Evolutionary conservation across 2,888 invertebrate species (phyloP), one percentile per base, ranked within the genome.

Genomic region (Zele albiditarsus): DNA sequence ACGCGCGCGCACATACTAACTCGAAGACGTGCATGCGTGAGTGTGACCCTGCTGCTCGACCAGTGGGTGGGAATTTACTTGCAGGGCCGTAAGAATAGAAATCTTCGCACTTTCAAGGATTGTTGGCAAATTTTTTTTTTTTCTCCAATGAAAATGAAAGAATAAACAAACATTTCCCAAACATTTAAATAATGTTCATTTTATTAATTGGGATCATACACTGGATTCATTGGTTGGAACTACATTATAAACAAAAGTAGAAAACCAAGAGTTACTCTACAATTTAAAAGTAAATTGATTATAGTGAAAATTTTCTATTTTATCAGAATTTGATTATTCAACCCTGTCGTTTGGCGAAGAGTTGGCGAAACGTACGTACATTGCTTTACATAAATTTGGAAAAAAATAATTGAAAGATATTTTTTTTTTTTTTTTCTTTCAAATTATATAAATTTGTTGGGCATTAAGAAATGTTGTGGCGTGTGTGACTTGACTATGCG

Each of bases 11-110:
- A 65, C 1, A 72, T 27, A 72, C 73, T 67, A 49, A 53, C 73
- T 65, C 66, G 53, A 57, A 49, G n/a, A 73, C 74, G 75, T 72
- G 77, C 73, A 78, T 77, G 74, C 79, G 80, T 78, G 78, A 76
- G 78, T 77, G 72, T 72, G 73, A 76, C 77, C 78, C 73, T 77
- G 72, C 67, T 31, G 73, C 58, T 69, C 53, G 38, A 58, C 53
- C 38, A 42, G 71, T 71, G 75, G 75, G 71, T 71, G 75, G 71
- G 71, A 71, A 68, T 75, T 42, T 38, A 75, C 46, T 38, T 8
- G 25, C 75, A 75, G 75, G 75, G 75, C 60, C 71, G 75, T 75
- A 72, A 46, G 62, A 71, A 72, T 23, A 68, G 33, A 20, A 16
- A 71, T 27, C 53, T 60, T 67, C 12, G n/a, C 8, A 8, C 63